A percentile compares a stretch with the other conserved stretches of the same genome.
Conservation (phyloP, 2,113 vertebrate genomes). For the Propithecus coquereli region DNA sequence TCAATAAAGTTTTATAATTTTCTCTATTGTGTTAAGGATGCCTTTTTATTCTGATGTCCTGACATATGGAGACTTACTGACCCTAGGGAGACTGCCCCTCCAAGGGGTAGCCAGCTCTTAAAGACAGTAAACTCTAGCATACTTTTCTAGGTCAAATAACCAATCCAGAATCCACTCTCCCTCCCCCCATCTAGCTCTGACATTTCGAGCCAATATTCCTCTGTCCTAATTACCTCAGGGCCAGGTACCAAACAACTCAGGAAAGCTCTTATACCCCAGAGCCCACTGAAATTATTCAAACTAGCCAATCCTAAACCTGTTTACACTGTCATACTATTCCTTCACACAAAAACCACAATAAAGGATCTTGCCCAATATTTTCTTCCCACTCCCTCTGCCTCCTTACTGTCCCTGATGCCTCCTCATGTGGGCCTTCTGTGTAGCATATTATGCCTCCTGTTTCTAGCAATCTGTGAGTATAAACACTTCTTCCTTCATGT, state of each 20-base stretch:
- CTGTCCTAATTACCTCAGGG: neutral
- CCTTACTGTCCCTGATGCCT: neutral
- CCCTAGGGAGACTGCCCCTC: neutral
- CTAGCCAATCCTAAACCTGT: too few relatives aligned
- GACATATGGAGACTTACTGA: neutral
- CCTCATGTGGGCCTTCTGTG: too few relatives aligned
- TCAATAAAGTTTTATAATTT: neutral
- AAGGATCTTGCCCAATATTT: neutral
- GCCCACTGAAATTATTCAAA: too few relatives aligned
- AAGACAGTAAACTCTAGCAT: neutral
- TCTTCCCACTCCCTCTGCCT: neutral
- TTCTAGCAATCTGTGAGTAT: neutral
- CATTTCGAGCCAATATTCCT: neutral
- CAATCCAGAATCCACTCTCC: neutral
- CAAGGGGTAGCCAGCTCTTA: neutral
- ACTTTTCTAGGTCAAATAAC: neutral
- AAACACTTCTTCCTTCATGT: neutral
- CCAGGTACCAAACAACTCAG: too few relatives aligned
- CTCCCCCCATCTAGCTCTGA: neutral
- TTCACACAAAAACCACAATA: too few relatives aligned
- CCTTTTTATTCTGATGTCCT: neutral
- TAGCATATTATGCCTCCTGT: neutral
- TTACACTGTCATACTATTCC: too few relatives aligned
- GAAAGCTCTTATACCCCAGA: too few relatives aligned
- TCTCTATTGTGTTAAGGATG: neutral